Percentiles rank a stretch among this genome's conserved stretches.
phyloP scores from a whole-genome alignment of 2,797 vertebrate species.

The Rhinogobio ventralis region DNA sequence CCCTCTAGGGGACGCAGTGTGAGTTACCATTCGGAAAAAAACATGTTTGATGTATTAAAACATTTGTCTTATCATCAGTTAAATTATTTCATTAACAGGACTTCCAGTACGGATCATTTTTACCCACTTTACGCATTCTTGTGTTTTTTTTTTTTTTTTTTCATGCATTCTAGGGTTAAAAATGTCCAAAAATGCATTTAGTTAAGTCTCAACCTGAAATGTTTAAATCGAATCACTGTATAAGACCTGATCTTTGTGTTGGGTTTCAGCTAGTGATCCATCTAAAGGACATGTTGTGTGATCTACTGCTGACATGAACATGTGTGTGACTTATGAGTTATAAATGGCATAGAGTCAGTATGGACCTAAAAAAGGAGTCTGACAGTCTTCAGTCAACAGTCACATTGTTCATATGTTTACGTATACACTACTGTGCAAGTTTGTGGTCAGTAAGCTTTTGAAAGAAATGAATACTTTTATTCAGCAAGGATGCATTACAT shows the following conservation, averaged over 20 bases:
- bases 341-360: constrained; percentile 1
- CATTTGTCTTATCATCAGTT: too few species aligned
- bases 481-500: background rate
- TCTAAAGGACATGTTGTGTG: background rate
- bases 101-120: too few species aligned
- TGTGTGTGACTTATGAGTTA: constrained; percentile 14
- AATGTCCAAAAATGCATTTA: background rate
- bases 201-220: background rate
- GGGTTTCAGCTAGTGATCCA: background rate
- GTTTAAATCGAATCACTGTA: background rate
- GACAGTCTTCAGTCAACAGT: background rate
- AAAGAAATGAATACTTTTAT: background rate
- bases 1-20: too few species aligned
- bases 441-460: background rate
- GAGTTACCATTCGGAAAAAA: too few species aligned
- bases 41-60: too few species aligned
- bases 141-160: too few species aligned
- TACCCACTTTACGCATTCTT: too few species aligned
- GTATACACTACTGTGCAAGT: background rate
- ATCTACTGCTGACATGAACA: background rate
- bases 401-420: background rate
- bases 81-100: too few species aligned
- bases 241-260: background rate
- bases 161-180: too few species aligned
- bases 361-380: background rate